These are phyloP conservation scores for Samia ricini DNA, from an alignment of 1,140 invertebrate genomes.

Conservation along the genomic window DNA sequence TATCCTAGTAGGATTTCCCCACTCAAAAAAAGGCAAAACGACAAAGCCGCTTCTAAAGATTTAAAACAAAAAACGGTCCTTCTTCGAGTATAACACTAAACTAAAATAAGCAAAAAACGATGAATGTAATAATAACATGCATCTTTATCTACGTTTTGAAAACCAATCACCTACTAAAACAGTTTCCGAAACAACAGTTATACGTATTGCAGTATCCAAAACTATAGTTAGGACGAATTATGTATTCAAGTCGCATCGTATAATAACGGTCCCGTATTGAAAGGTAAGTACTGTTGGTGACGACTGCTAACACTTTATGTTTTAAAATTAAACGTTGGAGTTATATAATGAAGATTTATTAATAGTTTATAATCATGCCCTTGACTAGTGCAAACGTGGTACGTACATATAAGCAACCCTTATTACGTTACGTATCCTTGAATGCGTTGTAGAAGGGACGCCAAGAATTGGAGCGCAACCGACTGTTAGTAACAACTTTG, in stretches of 20 bases:
- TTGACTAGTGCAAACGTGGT: neutral
- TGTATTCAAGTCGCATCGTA: neutral
- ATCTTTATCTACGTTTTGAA: neutral
- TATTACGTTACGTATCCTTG: neutral
- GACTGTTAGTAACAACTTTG: neutral
- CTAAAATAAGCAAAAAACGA: neutral
- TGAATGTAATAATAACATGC: neutral
- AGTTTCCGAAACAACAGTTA: slow-evolving; percentile 4
- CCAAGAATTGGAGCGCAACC: neutral
- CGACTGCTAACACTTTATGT: neutral
- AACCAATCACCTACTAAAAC: slow-evolving; percentile 7
- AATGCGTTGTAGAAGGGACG: neutral
- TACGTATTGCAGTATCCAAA: neutral
- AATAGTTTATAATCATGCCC: neutral
- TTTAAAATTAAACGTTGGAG: neutral
- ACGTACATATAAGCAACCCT: neutral
- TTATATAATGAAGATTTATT: neutral
- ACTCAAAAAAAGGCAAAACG: too few relatives aligned
- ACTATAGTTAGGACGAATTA: slow-evolving; percentile 3
- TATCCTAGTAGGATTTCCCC: too few relatives aligned
- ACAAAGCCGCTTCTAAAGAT: too few relatives aligned
- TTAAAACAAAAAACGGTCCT: too few relatives aligned
- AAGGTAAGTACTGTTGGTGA: neutral
- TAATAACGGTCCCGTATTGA: slow-evolving; percentile 3
- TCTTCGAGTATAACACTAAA: neutral